Evolutionary conservation across 2,797 vertebrate genomes (phyloP).

Genomic region (Discoglossus pictus): DNA sequence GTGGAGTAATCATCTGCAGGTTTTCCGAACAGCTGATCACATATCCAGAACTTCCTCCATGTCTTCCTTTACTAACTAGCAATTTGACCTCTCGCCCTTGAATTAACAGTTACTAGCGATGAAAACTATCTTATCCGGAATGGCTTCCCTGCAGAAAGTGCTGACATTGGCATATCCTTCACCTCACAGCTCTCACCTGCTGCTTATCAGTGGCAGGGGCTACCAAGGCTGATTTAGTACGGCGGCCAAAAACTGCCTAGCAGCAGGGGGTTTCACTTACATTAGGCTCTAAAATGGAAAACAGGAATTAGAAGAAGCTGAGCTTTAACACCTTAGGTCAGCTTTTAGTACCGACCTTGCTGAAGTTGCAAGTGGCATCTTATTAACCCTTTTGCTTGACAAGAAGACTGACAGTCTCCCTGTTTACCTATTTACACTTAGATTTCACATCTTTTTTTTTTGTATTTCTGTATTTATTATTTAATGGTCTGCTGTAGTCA

Average conservation of each 20-base stretch:
- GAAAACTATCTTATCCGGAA: constrained; percentile 40
- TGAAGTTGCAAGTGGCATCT: constrained; percentile 13
- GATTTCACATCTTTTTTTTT: too few species aligned
- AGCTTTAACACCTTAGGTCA: constrained; percentile 28
- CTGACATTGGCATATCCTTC: constrained; percentile 36
- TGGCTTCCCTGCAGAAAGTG: constrained; percentile 23
- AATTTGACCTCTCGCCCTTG: constrained; percentile 37
- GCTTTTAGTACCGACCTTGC: constrained; percentile 1
- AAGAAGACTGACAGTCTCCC: background rate
- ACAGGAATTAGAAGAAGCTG: constrained; percentile 17
- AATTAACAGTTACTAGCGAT: constrained; percentile 40
- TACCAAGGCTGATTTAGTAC: constrained; percentile 25
- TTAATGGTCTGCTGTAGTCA: too few species aligned
- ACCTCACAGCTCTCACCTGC: constrained; percentile 42
- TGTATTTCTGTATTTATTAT: too few species aligned
- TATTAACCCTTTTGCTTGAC: constrained; percentile 14
- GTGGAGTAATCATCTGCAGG: background rate
- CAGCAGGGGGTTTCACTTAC: constrained; percentile 37
- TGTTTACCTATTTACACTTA: too few species aligned
- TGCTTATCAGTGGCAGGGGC: constrained; percentile 24
- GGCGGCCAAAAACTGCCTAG: constrained; percentile 26
- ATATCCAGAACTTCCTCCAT: constrained; percentile 3
- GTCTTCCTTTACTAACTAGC: constrained; percentile 22
- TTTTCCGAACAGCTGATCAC: constrained; percentile 13
- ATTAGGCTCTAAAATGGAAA: constrained; percentile 19